These are phyloP conservation scores for Sciaenops ocellatus DNA, from an alignment of 2,797 vertebrate genomes.

Conservation along the genomic window DNA sequence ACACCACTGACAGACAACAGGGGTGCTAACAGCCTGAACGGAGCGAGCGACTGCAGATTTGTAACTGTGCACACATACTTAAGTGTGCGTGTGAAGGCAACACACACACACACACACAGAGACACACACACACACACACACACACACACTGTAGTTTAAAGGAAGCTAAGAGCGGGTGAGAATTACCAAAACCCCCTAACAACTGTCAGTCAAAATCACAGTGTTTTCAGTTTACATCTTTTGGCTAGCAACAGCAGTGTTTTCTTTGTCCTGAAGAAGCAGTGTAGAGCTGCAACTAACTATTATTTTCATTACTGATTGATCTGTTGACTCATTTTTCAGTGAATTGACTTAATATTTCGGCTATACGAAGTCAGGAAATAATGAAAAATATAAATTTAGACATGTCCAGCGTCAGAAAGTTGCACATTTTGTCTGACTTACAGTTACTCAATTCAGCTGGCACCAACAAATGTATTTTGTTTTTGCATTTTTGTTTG, in stretches of 20 bases:
- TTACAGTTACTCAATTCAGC: neutral
- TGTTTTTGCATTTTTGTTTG: neutral
- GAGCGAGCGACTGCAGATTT: conserved; percentile 42
- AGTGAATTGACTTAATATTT: neutral
- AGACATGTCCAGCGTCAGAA: neutral
- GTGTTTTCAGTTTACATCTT: conserved; percentile 19
- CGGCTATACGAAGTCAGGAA: neutral
- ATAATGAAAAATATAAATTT: neutral
- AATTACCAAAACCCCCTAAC: conserved; percentile 49
- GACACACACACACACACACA: neutral
- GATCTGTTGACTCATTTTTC: neutral
- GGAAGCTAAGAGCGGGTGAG: conserved; percentile 25
- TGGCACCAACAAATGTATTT: too few species aligned
- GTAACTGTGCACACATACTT: conserved; percentile 39
- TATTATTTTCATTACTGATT: neutral
- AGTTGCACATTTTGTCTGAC: neutral
- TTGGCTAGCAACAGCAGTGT: conserved; percentile 15
- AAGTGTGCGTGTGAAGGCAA: conserved; percentile 35
- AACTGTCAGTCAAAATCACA: conserved; percentile 43
- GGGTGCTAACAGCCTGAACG: conserved; percentile 51
- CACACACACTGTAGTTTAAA: conserved; percentile 3
- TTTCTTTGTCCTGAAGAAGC: neutral
- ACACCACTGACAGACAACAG: conserved; percentile 66
- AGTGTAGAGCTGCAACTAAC: neutral
- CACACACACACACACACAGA: conserved; percentile 29